Conservation (phyloP, 2,797 vertebrate genomes). For the Momotus momota region DNA sequence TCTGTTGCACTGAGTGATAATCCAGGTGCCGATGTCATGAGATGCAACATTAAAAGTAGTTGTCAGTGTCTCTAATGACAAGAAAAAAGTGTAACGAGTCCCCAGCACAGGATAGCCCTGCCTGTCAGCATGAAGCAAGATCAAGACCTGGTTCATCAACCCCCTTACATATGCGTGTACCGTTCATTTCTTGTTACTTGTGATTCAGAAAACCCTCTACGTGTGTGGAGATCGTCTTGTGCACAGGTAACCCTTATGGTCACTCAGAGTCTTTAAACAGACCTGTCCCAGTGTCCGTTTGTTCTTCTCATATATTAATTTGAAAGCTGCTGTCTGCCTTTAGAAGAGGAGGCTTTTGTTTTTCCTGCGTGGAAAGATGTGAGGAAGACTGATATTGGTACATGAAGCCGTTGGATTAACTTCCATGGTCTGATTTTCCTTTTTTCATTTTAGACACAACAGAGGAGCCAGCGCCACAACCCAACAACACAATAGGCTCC, state of each 20-base stretch:
- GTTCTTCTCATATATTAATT: background rate
- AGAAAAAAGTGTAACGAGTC: background rate
- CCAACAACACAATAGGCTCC: slow-evolving; percentile 92
- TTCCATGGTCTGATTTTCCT: background rate
- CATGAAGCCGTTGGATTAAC: background rate
- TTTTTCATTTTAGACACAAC: slow-evolving; percentile 85
- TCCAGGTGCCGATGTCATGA: background rate
- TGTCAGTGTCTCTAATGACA: background rate
- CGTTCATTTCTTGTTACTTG: background rate
- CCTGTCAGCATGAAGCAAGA: background rate
- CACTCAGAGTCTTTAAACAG: background rate
- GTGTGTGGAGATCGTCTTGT: background rate
- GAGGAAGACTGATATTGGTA: background rate
- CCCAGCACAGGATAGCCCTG: background rate
- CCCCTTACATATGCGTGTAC: background rate
- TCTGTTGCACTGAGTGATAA: background rate
- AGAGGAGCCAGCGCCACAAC: slow-evolving; percentile 89
- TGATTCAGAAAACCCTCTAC: background rate
- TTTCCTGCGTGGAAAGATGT: background rate
- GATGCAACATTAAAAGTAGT: background rate
- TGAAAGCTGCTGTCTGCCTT: background rate
- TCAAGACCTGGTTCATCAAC: background rate
- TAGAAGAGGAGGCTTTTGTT: background rate
- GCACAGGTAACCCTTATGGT: background rate
- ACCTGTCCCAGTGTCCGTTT: background rate